phyloP scores from a whole-genome alignment of 1,140 invertebrate species.

The Zaprionus inermis region DNA sequence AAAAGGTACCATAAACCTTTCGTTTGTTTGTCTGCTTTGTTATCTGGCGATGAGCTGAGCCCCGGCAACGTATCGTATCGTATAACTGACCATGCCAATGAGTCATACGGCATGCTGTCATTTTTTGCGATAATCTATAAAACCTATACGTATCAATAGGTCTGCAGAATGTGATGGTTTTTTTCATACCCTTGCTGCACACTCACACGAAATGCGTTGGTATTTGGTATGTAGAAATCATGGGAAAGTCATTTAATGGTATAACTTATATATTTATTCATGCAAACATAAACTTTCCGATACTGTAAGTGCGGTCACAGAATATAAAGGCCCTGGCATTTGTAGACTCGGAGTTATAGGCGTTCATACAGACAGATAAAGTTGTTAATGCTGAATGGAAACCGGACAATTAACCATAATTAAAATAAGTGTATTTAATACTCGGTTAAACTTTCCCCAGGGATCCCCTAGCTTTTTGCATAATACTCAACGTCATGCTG shows the following conservation, averaged over 20 bases:
- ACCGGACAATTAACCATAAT: no score
- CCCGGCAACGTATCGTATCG: constrained; percentile 10
- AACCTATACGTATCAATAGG: constrained; percentile 15
- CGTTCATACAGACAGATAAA: no score
- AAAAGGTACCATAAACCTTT: constrained; percentile 3
- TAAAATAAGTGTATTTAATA: not conserved
- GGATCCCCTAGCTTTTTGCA: not conserved
- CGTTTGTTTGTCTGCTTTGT: constrained; percentile 14
- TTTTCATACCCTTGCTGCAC: not conserved
- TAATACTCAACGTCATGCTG: constrained; percentile 2
- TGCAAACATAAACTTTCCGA: no score
- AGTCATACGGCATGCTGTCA: constrained; percentile 52
- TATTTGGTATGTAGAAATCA: not conserved
- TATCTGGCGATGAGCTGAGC: constrained; percentile 45
- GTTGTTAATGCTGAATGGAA: no score
- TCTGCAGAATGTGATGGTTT: not conserved
- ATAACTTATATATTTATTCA: not conserved
- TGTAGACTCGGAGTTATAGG: no score
- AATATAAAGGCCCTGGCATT: no score
- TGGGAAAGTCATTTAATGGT: not conserved
- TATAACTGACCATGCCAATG: constrained; percentile 62
- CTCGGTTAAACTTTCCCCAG: not conserved
- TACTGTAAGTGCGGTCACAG: no score
- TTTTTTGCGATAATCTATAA: constrained; percentile 22
- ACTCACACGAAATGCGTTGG: not conserved